These are phyloP conservation scores for Hyla sarda DNA, from an alignment of 2,113 vertebrate genomes.

Conservation along the genomic window DNA sequence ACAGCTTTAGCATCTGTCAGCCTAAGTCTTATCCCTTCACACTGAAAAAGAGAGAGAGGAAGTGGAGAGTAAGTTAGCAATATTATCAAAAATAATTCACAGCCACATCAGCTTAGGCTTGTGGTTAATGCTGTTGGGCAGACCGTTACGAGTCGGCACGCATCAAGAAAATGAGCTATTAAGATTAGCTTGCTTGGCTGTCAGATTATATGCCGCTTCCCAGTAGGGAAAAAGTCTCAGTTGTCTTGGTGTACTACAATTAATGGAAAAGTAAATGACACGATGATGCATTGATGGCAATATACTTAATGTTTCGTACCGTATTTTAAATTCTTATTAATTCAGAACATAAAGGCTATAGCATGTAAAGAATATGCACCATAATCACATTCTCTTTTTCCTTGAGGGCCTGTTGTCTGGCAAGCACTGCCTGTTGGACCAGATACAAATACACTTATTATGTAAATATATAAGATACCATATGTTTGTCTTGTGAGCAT, in stretches of 20 bases:
- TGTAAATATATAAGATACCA: neutral
- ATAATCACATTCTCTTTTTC: neutral
- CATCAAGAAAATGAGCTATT: constrained; percentile 47
- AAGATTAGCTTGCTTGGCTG: constrained; percentile 47
- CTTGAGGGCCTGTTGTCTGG: neutral
- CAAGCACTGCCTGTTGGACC: neutral
- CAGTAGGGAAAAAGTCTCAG: constrained; percentile 25
- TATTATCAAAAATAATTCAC: constrained; percentile 40
- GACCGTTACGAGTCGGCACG: constrained; percentile 31
- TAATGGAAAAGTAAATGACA: neutral
- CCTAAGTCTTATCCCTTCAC: constrained; percentile 37
- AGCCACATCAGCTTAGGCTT: constrained; percentile 42
- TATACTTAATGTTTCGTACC: neutral
- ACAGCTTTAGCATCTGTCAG: constrained; percentile 24
- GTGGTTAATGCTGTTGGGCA: constrained; percentile 41
- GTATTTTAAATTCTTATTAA: neutral
- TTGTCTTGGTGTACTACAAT: constrained; percentile 7
- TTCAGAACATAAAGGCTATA: neutral
- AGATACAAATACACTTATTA: neutral
- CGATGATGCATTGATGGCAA: constrained; percentile 10
- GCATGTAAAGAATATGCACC: neutral
- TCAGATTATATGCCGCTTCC: constrained; percentile 38
- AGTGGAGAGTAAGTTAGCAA: constrained; percentile 28
- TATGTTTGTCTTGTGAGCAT: neutral
- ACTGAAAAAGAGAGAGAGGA: constrained; percentile 11